Evolutionary conservation across 2,888 invertebrate genomes (phyloP), one percentile per base, ranked within the genome.

Genomic region (Chironomus tentans): DNA sequence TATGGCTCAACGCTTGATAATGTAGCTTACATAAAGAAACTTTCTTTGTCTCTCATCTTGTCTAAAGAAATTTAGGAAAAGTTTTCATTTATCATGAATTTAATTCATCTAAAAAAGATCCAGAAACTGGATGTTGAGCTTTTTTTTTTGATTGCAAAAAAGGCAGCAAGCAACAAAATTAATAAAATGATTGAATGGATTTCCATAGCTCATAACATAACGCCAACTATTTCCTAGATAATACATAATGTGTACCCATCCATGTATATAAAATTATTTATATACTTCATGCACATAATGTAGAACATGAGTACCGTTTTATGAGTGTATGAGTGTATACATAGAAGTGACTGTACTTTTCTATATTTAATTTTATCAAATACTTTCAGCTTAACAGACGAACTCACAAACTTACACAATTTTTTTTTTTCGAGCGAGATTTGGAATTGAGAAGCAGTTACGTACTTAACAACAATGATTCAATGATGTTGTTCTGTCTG

Each of bases 351-450:
- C 72, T 72, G 72, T 72, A 72, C 72, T 72, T 72, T 28, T 72
- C 61, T 68, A 68, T 72, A 72, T 72, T 72, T 72, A 72, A 72
- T 72, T 72, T 72, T 72, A 72, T 72, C 72, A 72, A 56, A 72
- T 72, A 72, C 62, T 72, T 62, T 72, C 12, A 72, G 18, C 50
- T 72, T 24, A 13, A 71, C 48, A 56, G n/a, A 24, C 70, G 48
- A 6, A 68, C 24, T 61, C 38, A 72, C 56, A 70, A 62, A 72
- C n/a, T 15, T 61, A 62, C 46, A 38, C n/a, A 56, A 50, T n/a
- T 15, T 38, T 38, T 38, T n/a, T 56, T 56, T 18, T 56, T 50
- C 18, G 56, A 56, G 56, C 15, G 56, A 56, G 56, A 56, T 56
- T 56, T 56, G 56, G 56, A 56, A 56, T 56, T 56, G 56, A 56